phyloP scores from a whole-genome alignment of 1,140 invertebrate species.

The Acyrthosiphon pisum region DNA sequence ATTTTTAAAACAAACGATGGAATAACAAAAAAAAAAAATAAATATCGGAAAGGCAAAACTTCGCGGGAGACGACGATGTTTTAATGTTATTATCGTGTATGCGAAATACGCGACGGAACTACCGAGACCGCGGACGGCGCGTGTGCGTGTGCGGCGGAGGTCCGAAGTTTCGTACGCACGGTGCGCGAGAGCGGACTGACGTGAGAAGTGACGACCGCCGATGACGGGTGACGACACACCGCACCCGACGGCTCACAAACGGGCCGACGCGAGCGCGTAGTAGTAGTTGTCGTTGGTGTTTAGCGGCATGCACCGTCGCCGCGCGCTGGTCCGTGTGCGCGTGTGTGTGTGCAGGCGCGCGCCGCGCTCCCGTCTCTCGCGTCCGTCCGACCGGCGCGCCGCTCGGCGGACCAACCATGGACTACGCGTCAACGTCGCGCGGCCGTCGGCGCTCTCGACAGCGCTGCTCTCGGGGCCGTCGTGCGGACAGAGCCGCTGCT shows the following conservation, averaged over 20 bases:
- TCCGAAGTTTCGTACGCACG: conserved; percentile 50
- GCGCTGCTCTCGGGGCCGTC: conserved; percentile 42
- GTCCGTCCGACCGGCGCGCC: neutral
- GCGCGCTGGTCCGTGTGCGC: neutral
- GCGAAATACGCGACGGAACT: conserved; percentile 1
- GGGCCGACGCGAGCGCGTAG: conserved; percentile 56
- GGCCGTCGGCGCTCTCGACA: neutral
- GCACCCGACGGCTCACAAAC: conserved; percentile 47
- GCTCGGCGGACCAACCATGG: conserved; percentile 18
- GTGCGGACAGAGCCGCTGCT: neutral
- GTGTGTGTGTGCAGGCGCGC: neutral
- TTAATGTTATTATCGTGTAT: neutral
- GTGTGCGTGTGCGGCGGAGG: neutral
- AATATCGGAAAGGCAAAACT: neutral
- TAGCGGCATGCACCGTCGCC: neutral
- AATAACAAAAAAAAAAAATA: neutral
- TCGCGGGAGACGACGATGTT: neutral
- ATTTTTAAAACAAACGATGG: neutral
- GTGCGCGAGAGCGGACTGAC: conserved; percentile 53
- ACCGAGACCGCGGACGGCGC: neutral
- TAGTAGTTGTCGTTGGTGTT: conserved; percentile 46
- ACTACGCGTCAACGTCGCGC: neutral
- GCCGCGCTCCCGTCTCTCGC: neutral
- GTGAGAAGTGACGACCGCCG: conserved; percentile 55
- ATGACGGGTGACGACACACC: conserved; percentile 53